A percentile compares a stretch with the other conserved stretches of the same genome.
These are phyloP conservation scores for Ypsolopha sequella DNA, from an alignment of 2,888 invertebrate species.

Conservation along the genomic window DNA sequence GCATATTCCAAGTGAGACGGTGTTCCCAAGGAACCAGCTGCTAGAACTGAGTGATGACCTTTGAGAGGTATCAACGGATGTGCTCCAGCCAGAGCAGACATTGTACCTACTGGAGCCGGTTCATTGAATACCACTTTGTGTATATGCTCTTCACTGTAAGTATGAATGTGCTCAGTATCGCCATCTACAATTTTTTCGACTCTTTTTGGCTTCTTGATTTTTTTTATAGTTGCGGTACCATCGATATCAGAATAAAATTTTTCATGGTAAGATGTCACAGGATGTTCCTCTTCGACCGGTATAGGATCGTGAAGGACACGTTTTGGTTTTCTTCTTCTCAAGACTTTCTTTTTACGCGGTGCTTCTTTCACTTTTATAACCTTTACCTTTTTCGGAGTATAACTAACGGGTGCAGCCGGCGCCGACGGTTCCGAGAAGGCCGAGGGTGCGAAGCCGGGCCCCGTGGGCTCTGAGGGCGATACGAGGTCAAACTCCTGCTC, in stretches of 20 bases:
- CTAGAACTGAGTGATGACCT: slow-evolving; percentile 31
- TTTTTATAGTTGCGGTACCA: slow-evolving; percentile 51
- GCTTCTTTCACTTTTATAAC: slow-evolving; percentile 46
- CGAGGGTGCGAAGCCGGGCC: slow-evolving; percentile 17
- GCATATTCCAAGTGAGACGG: slow-evolving; percentile 50
- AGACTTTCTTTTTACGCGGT: slow-evolving; percentile 37
- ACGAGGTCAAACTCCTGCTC: slow-evolving; percentile 47
- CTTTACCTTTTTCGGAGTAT: slow-evolving; percentile 45
- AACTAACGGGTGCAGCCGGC: slow-evolving; percentile 16
- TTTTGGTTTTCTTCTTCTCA: slow-evolving; percentile 48
- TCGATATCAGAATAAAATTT: slow-evolving; percentile 63
- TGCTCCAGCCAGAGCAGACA: slow-evolving; percentile 30
- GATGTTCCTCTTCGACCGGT: slow-evolving; percentile 41
- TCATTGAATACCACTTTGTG: slow-evolving; percentile 55
- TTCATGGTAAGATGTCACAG: slow-evolving; percentile 55
- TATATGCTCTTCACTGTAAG: slow-evolving; percentile 63
- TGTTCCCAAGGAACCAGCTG: slow-evolving; percentile 42
- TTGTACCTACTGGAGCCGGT: slow-evolving; percentile 29
- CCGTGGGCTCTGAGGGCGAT: slow-evolving; percentile 33
- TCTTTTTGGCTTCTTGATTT: slow-evolving; percentile 56
- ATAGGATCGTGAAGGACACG: slow-evolving; percentile 23
- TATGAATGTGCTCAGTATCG: slow-evolving; percentile 64
- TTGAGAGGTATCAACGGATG: slow-evolving; percentile 39
- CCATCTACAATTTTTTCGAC: slow-evolving; percentile 66
- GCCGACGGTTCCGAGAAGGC: background rate